Conservation (phyloP, 2,113 vertebrate genomes). For the Leptocoma aspasia region DNA sequence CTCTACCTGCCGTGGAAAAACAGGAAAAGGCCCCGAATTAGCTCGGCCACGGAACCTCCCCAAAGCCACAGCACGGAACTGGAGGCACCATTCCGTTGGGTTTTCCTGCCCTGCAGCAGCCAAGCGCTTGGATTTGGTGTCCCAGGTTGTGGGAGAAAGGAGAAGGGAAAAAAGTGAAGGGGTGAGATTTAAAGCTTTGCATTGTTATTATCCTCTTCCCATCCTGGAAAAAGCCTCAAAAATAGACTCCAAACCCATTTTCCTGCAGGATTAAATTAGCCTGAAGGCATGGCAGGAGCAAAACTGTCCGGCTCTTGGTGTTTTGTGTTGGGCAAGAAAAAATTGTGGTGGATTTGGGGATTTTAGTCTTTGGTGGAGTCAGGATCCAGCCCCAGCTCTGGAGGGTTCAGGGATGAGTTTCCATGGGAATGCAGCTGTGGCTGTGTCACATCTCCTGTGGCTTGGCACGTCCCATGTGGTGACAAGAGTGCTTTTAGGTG, state of each 20-base stretch:
- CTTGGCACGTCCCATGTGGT: not conserved
- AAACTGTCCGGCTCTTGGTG: not conserved
- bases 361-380: not conserved
- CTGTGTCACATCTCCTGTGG: not conserved
- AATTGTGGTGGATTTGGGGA: not conserved
- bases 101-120: not conserved
- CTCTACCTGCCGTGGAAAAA: not conserved
- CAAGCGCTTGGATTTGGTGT: not conserved
- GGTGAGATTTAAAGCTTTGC: not conserved
- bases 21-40: conserved; percentile 36
- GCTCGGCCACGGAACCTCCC: not conserved
- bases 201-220: conserved; percentile 36
- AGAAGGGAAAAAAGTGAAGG: not conserved
- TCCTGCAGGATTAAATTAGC: conserved; percentile 54
- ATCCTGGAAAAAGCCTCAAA: conserved; percentile 9
- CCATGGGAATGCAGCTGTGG: not conserved
- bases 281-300: not conserved
- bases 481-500: not conserved
- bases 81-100: not conserved
- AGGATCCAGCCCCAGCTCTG: not conserved
- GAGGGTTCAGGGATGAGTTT: not conserved
- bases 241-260: conserved; percentile 32
- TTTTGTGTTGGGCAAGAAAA: not conserved
- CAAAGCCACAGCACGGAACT: not conserved
- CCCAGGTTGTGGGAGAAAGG: not conserved